Evolutionary conservation across 53 echinoderm and acorn worm genomes (phyloP), one percentile per base, ranked within the genome.

Genomic region (Crossaster papposus): DNA sequence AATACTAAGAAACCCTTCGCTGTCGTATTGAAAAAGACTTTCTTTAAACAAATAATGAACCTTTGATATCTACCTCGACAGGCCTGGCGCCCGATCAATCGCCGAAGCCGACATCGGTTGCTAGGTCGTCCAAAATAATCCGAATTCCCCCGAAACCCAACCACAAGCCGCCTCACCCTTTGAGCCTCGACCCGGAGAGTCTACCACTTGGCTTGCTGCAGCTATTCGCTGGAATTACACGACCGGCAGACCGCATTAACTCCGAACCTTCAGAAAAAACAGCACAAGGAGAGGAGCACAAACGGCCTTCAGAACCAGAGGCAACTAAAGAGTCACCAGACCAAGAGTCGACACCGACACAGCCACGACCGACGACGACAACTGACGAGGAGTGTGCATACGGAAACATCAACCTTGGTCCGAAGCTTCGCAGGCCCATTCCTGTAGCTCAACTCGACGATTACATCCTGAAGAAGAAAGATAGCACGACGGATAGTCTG

Each of bases 381-480:
- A 35, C 77, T 24, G 88, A 52, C 20, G 35, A 90, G 12, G 81
- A 83, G 78, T 50, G 53, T 34, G 70, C 28, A 5, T 90, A 90
- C 17, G 90, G 83, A 3, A 90, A 90, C 51, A 4, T 90, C 14
- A 79, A 82, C 26, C 75, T 90, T 1, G 63, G 62, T 38, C 83
- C 72, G 1, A 30, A 80, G 14, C 81, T 81, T 4, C 76, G 87
- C 87, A 23, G 54, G 28, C 78, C 90, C 22, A 90, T 90, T 18
- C 90, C 90, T 63, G 90, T 83, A 15, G 83, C 7, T 18, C 62
- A 83, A 35, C 64, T 90, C 20, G 83, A 83, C 34, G 78, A 51
- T 64, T 90, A 90, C 79, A 70, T 90, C 26, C 50, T 38, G 18
- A 22, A 62, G 65, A 83, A 79, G 77, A 90, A 90, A 51, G 77